Base-by-base conservation (phyloP, 2,113 vertebrate genomes). In the Forbesichthys papilliferus region DNA sequence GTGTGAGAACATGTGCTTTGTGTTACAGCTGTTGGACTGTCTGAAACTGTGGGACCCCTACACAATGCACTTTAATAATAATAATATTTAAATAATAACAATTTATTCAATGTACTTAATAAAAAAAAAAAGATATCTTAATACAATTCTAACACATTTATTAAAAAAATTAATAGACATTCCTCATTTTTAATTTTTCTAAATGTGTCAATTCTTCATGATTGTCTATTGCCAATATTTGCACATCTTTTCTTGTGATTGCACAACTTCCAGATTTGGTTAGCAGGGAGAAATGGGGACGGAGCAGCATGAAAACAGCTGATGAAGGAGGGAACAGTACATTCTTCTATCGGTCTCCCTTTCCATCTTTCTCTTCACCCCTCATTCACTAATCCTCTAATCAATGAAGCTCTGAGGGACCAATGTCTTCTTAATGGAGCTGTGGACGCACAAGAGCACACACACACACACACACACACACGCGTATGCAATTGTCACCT, bases 381-480 rank as follows among this genome's bases (percentile, higher is more conserved):
- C 11, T 46, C 49, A 54, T n/a, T 11, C 11, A 20, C 48, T 69
- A 46, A 60, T 47, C 52, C 20, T 61, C 70, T 61, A 76, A 81
- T 81, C 68, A 77, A 72, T 80, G 42, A 60, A 77, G 75, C 71
- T 79, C 68, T 46, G 58, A 71, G 47, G 77, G 75, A 65, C 66
- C 73, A 70, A 74, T 77, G 63, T 46, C 68, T 71, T 78, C 72
- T 74, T 61, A 83, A 80, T 71, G 48, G 60, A 72, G 77, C 74
- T 69, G 60, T 53, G 46, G 77, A 79, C 2, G 27, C 27, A 27
- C 27, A 27, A 48, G 1, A 47, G 36, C 36, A 61, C 60, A 47
- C 13, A 62, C 46, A 18, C 46, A 48, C 46, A 18, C 46, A 48
- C 61, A 63, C 61, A 48, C 61, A 49, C 47, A 27, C 61, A 27